phyloP scores from a whole-genome alignment of 2,888 invertebrate species.

The Andrena fulva region DNA sequence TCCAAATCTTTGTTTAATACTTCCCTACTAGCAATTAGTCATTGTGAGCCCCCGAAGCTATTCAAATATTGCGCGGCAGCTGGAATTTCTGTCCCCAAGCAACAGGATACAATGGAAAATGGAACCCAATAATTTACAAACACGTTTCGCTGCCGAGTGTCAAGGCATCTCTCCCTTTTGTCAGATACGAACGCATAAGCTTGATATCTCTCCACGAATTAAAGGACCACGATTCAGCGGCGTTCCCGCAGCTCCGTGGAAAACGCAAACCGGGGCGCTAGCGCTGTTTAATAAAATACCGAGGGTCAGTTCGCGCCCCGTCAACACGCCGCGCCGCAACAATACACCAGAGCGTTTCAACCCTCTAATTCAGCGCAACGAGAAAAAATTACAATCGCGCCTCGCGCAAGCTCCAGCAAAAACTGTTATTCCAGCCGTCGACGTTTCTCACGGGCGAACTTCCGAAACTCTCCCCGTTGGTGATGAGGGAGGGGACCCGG shows the following conservation, averaged over 20 bases:
- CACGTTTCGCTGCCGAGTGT: no score
- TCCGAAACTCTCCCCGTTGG: constrained; percentile 4
- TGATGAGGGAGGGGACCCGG: background rate
- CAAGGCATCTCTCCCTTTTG: no score
- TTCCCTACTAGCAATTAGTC: no score
- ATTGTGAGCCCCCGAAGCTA: no score
- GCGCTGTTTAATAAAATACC: constrained; percentile 18
- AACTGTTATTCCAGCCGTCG: background rate
- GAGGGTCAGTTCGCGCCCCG: background rate
- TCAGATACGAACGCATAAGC: no score
- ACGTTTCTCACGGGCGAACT: constrained; percentile 15
- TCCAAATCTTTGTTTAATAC: background rate
- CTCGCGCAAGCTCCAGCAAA: background rate
- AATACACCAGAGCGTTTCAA: background rate
- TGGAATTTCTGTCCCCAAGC: no score
- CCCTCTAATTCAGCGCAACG: constrained; percentile 3
- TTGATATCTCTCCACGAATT: background rate
- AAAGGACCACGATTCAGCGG: background rate
- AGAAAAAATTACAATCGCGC: constrained; percentile 12
- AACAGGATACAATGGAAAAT: no score
- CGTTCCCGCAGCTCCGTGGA: background rate
- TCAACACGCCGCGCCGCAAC: background rate
- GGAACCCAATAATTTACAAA: no score
- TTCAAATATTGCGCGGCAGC: no score
- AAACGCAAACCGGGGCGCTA: constrained; percentile 6